Percentiles rank a stretch among this genome's conserved stretches.
phyloP scores from a whole-genome alignment of 1,140 invertebrate species.

The Leptopilina clavipes region DNA sequence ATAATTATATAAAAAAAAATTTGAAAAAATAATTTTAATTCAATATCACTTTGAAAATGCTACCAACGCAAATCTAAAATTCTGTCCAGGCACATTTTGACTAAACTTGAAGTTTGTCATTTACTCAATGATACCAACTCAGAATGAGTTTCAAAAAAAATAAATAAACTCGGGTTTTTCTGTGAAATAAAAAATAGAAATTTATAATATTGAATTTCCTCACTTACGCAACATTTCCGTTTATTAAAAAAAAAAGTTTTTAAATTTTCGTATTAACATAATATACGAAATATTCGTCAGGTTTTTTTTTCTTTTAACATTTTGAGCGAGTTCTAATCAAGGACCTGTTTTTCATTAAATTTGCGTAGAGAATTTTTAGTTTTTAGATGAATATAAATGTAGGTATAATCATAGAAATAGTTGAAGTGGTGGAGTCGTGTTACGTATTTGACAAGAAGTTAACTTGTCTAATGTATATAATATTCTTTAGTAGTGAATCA shows the following conservation, averaged over 20 bases:
- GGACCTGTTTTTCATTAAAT: conserved; percentile 2
- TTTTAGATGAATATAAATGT: not conserved
- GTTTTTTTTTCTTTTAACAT: no score
- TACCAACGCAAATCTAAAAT: no score
- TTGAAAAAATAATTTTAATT: no score
- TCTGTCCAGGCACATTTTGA: no score
- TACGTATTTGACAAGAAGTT: conserved; percentile 6
- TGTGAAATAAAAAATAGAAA: no score
- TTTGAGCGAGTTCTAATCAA: not conserved
- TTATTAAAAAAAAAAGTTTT: not conserved
- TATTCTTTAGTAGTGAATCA: not conserved
- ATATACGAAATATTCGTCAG: not conserved
- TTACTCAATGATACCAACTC: no score
- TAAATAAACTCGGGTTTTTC: no score
- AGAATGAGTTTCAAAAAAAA: no score
- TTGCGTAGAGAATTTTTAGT: not conserved
- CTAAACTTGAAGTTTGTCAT: no score
- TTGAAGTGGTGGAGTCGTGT: not conserved
- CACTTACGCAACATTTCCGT: not conserved
- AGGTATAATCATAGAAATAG: not conserved
- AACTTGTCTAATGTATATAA: not conserved
- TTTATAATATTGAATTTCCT: not conserved
- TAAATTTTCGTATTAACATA: not conserved
- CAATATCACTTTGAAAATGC: no score
- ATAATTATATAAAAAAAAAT: no score